phyloP scores from a whole-genome alignment of 1,140 invertebrate species.

The Caerostris extrusa region DNA sequence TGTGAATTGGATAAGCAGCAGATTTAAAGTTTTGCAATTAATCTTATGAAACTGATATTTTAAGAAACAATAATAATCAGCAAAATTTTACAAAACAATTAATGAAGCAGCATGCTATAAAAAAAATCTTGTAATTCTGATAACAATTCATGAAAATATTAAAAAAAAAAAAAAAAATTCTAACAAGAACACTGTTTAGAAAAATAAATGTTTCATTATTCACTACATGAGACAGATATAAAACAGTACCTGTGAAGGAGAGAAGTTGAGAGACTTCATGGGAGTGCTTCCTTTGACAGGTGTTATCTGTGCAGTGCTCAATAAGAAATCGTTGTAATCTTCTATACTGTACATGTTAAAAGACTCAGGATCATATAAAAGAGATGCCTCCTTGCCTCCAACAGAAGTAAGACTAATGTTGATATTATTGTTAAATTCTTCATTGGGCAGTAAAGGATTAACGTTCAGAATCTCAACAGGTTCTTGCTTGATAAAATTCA shows the following conservation, averaged over 20 bases:
- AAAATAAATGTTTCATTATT: neutral
- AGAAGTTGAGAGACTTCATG: slow-evolving; percentile 47
- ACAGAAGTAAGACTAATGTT: slow-evolving; percentile 5
- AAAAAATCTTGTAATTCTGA: too few relatives aligned
- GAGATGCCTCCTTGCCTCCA: slow-evolving; percentile 3
- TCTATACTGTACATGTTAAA: neutral
- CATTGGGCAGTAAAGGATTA: neutral
- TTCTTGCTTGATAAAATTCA: slow-evolving; percentile 35
- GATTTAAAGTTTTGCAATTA: too few relatives aligned
- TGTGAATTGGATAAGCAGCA: too few relatives aligned
- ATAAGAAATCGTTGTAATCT: slow-evolving; percentile 14
- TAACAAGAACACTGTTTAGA: neutral
- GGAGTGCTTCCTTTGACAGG: slow-evolving; percentile 36
- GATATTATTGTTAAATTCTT: neutral
- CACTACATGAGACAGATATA: neutral
- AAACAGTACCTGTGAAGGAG: slow-evolving; percentile 57
- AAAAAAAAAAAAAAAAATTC: neutral
- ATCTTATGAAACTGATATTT: too few relatives aligned
- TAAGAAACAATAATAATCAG: too few relatives aligned
- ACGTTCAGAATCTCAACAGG: neutral
- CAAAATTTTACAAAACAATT: too few relatives aligned
- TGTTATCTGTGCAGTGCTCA: slow-evolving; percentile 4
- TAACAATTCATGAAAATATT: neutral
- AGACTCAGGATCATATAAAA: neutral
- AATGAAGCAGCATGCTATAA: too few relatives aligned